Evolutionary conservation across 2,888 invertebrate species (phyloP), one percentile per base, ranked within the genome.

Genomic region (Craniophora ligustri): DNA sequence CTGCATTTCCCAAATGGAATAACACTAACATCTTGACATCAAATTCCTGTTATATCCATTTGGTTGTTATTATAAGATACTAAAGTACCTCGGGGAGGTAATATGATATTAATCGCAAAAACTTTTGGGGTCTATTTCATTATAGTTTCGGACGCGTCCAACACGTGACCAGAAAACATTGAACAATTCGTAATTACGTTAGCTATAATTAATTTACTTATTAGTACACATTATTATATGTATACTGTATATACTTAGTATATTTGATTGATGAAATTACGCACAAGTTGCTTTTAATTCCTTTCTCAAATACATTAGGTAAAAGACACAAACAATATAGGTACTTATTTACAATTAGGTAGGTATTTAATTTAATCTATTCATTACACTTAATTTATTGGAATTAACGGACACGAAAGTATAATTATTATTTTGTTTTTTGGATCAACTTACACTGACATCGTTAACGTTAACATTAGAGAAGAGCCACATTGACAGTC

Each of bases 161-260:
- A 63, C 45, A 64, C 79, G 82, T 82, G 82, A 81, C 75, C 68
- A 70, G 82, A 77, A 76, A 73, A 51, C 56, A 61, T 65, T 45
- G 62, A 70, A 66, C 71, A 63, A 64, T 62, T 58, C 45, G 49
- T 48, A 66, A 64, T 69, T 61, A 47, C 31, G 35, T 57, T 64
- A 39, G 35, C 45, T 60, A 45, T 68, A 48, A 67, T 56, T 56
- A 48, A 50, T 54, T 42, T 42, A 32, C n/a, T n/a, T n/a, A n/a
- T n/a, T n/a, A n/a, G n/a, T n/a, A n/a, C n/a, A n/a, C n/a, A n/a
- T n/a, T n/a, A n/a, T n/a, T n/a, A n/a, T n/a, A n/a, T n/a, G n/a
- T n/a, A n/a, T n/a, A n/a, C n/a, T n/a, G n/a, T n/a, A 53, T 44
- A 4, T 46, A 32, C 36, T 21, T 19, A 16, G 11, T 18, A 19